Evolutionary conservation across 2,888 invertebrate species (phyloP), one percentile per base, ranked within the genome.

Genomic region (Chamaedrilus cognettii): DNA sequence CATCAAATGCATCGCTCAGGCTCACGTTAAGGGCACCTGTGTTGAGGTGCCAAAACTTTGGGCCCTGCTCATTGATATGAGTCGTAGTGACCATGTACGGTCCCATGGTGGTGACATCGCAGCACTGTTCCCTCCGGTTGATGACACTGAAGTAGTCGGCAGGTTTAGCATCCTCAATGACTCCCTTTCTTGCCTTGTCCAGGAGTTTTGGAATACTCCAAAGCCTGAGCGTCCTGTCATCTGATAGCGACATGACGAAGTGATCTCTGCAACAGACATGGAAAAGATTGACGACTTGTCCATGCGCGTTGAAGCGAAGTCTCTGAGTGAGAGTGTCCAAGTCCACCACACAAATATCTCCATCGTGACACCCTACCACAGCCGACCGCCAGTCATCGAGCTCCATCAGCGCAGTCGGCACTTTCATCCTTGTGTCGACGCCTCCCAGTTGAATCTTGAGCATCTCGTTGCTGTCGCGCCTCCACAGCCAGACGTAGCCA

Each of bases 351-450:
- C 35, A 55, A 19, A 71, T 57, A 26, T 65, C 50, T 7, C 71
- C 71, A 23, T 56, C 60, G 23, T 63, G 42, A 65, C 67, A 71
- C 1, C 69, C 71, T n/a, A 71, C 35, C 15, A 70, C 23, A 23
- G 32, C 65, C 42, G 52, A 35, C 11, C 50, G n/a, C 69, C 71
- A 71, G 59, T 65, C 58, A 5, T 30, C 31, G 5, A 42, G 32
- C 5, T 60, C 57, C 11, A 55, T 31, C 34, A 71, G 28, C 1
- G 30, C 23, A 0, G 28, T 63, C 3, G 67, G 42, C 2, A 33
- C 23, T 28, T 67, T 67, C 64, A 51, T 58, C 50, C 31, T 15
- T 3, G 32, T 63, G n/a, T n/a, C n/a, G n/a, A n/a, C n/a, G 4
- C 30, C 51, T 3, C 58, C 63, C n/a, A 65, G 23, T n/a, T 28